Conservation (phyloP, 2,888 invertebrate species). For the Artemia sp. region DNA sequence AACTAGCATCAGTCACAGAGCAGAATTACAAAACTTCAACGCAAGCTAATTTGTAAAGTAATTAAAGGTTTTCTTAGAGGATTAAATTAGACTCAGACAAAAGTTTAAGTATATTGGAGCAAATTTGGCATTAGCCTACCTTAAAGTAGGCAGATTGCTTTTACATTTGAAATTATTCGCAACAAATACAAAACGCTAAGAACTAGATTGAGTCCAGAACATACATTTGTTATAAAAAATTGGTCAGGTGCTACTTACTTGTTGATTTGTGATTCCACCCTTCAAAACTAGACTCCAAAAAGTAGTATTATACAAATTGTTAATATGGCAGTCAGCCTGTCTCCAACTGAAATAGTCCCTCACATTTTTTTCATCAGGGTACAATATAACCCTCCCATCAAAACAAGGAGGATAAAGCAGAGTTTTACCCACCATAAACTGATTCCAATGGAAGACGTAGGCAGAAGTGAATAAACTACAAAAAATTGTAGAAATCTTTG, state of each 20-base stretch:
- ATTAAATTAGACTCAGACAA: too few relatives aligned
- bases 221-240: too few relatives aligned
- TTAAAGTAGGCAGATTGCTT: too few relatives aligned
- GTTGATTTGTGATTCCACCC: slow-evolving; percentile 49
- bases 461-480: slow-evolving; percentile 73
- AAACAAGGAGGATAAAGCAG: slow-evolving; percentile 79
- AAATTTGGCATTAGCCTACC: too few relatives aligned
- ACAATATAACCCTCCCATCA: slow-evolving; percentile 71
- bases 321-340: slow-evolving; percentile 87
- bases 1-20: too few relatives aligned
- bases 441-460: slow-evolving; percentile 68
- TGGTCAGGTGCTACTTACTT: slow-evolving; percentile 37
- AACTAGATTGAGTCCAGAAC: too few relatives aligned
- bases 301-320: slow-evolving; percentile 89
- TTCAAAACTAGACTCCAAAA: slow-evolving; percentile 78
- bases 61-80: too few relatives aligned
- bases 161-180: too few relatives aligned
- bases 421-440: slow-evolving; percentile 50
- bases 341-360: slow-evolving; percentile 80
- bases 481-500: slow-evolving; percentile 68
- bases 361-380: slow-evolving; percentile 69
- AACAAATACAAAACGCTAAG: too few relatives aligned
- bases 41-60: too few relatives aligned
- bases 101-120: too few relatives aligned
- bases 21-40: too few relatives aligned